Conservation (phyloP, 2,888 invertebrate species). For the Troilus luridus region DNA sequence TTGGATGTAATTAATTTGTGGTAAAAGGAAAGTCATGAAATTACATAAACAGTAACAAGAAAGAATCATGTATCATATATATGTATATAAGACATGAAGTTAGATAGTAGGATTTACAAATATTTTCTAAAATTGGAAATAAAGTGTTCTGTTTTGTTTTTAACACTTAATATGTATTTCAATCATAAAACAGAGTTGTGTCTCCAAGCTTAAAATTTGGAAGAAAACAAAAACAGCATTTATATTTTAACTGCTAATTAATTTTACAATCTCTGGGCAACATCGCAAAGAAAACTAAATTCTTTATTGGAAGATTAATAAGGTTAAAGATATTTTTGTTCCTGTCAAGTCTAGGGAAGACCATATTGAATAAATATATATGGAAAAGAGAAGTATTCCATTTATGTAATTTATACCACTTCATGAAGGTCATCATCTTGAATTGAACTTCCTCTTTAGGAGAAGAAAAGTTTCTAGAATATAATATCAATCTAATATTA, state of each 20-base stretch:
- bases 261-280: background rate
- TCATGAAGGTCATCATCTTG: background rate
- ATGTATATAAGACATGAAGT: too few species aligned
- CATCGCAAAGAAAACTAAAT: background rate
- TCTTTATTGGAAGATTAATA: background rate
- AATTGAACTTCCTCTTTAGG: background rate
- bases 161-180: background rate
- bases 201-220: background rate
- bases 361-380: background rate
- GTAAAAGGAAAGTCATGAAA: background rate
- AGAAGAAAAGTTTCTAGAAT: background rate
- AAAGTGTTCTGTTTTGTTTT: too few species aligned
- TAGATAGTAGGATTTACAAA: background rate
- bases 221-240: background rate
- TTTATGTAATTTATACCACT: background rate
- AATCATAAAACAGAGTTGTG: background rate
- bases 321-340: too few species aligned
- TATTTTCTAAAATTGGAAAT: too few species aligned
- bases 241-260: background rate
- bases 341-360: background rate
- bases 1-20: background rate
- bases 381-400: background rate
- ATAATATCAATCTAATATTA: background rate
- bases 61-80: background rate
- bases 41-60: background rate